Evolutionary conservation across 2,888 invertebrate genomes (phyloP), one percentile per base, ranked within the genome.

Genomic region (Lycophotia porphyrea): DNA sequence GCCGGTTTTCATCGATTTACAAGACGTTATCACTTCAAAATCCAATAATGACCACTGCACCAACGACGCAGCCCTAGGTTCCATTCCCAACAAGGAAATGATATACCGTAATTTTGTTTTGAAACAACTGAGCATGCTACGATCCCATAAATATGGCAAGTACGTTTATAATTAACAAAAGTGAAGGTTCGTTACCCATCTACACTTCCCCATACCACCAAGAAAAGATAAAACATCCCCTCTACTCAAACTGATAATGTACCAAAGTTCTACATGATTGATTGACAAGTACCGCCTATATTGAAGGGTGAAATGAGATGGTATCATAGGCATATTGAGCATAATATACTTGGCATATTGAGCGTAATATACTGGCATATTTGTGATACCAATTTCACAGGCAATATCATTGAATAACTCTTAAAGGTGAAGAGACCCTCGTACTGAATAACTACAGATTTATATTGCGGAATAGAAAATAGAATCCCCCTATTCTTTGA

Each of bases 321-420:
- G 75, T 80, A 82, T 87, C 85, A 81, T 78, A 69, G 75, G 68
- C 80, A 78, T 84, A 83, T 86, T 69, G 85, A 64, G 75, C 81
- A 61, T 76, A 77, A 75, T 74, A 81, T 61, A 52, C 60, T 63
- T 52, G 76, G 70, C 80, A 78, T 82, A 85, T 85, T 71, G 81
- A 67, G 64, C 85, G 61, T 82, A 82, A 76, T 77, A 82, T 55
- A 47, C 61, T 63, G 76, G 44, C 15, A 63, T 80, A 81, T 85
- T 81, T 79, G 80, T 84, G 70, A 67, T 84, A 84, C 88, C 93
- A 93, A 93, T 93, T 92, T 93, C 92, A 92, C 92, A 91, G 91
- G 92, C 90, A 91, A 93, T 92, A 93, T 91, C 91, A 91, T 91
- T 90, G 92, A 92, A 93, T 93, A 91, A 84, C 81, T 82, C 86